phyloP scores from a whole-genome alignment of 1,140 invertebrate species.

The Drosophila bocqueti region DNA sequence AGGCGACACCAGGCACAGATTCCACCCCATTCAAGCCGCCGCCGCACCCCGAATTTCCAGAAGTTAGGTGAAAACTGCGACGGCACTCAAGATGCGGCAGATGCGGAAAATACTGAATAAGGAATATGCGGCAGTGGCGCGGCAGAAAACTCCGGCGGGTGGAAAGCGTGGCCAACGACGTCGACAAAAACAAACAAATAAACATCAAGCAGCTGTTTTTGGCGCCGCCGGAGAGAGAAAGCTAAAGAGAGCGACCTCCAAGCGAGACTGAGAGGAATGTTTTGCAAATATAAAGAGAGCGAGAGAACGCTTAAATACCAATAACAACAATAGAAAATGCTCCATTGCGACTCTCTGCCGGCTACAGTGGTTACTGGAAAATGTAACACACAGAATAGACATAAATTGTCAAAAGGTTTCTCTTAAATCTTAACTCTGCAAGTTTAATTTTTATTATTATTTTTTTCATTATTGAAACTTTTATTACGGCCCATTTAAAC shows the following conservation, averaged over 20 bases:
- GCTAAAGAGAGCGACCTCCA: conserved; percentile 1
- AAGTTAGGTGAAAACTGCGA: conserved; percentile 53
- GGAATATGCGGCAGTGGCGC: conserved; percentile 20
- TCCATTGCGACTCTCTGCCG: conserved; percentile 50
- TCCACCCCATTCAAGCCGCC: conserved; percentile 1
- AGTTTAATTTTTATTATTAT: too few relatives aligned
- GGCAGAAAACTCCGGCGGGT: conserved; percentile 31
- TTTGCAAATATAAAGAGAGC: conserved; percentile 6
- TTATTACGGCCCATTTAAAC: too few relatives aligned
- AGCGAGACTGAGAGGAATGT: conserved; percentile 7
- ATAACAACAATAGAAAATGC: conserved; percentile 12
- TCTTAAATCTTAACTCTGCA: too few relatives aligned
- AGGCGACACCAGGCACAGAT: conserved; percentile 58
- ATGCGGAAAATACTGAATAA: conserved; percentile 30
- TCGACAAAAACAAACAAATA: conserved; percentile 75
- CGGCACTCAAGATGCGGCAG: conserved; percentile 44
- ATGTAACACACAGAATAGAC: neutral
- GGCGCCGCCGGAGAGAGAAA: conserved; percentile 41
- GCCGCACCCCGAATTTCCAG: conserved; percentile 9
- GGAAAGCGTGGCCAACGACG: conserved; percentile 36
- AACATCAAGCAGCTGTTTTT: conserved; percentile 79
- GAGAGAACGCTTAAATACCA: conserved; percentile 5
- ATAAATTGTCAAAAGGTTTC: neutral
- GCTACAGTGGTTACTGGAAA: conserved; percentile 19
- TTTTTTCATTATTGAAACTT: too few relatives aligned